Base-by-base conservation (phyloP, 2,888 invertebrate species). In the Bruchidius siliquastri region DNA sequence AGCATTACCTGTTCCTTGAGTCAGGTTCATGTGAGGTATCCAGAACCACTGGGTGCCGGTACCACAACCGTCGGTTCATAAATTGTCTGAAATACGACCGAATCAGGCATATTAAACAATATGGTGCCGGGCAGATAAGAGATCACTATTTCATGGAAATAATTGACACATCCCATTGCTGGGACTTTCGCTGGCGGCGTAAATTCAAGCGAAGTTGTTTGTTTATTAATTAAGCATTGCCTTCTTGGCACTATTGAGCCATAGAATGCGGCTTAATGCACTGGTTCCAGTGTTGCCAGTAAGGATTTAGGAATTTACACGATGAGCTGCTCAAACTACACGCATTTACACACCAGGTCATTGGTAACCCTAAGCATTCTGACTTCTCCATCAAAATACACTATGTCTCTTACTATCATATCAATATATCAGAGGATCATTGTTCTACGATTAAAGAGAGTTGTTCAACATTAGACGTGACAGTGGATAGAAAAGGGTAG, bases 81-180 rank as follows among this genome's bases (percentile, higher is more conserved):
- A 74, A 72, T 70, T 69, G 21, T 32, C 32, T 26, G 32, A 74
- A 74, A 74, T 22, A 71, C 49, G 66, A 70, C 66, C 72, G 72
- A 74, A 72, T 74, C 68, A 49, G 72, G 22, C 30, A 67, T 71
- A 72, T 72, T 21, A 72, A 74, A 72, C 74, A 74, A 74, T 74
- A 74, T 74, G 74, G 72, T 74, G 74, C 74, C 74, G 20, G 18
- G 32, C 71, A 67, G 22, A 70, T 67, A 21, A 68, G n/a, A 22
- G 32, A 21, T 26, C 68, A 74, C 69, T 67, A 72, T 72, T 70
- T 74, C 32, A 70, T 18, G 68, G 71, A 71, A 68, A 71, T 74
- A 74, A 74, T 74, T 74, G 74, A 72, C 72, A 74, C 74, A 49
- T 49, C 49, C 49, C 49, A 49, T 49, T 3, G 71, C 68, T 32